A percentile compares a stretch with the other conserved stretches of the same genome.
Conservation (phyloP, 2,888 invertebrate species). For the Asteroscopus sphinx region DNA sequence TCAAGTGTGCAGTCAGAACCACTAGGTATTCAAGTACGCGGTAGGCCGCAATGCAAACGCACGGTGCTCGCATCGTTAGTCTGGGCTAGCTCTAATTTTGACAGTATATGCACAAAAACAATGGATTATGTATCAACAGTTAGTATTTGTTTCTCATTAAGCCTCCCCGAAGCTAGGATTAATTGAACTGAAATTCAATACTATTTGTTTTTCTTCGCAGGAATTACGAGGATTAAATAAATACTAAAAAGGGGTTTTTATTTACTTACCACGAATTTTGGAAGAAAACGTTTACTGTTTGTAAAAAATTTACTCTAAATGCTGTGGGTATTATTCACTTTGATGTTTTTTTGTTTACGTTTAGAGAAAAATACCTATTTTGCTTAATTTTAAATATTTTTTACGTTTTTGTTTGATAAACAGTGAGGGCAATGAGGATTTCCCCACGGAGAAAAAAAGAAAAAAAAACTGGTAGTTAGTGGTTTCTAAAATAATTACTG, state of each 20-base stretch:
- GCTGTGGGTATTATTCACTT: no score
- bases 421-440: no score
- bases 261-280: neutral
- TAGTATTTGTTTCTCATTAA: conserved; percentile 2
- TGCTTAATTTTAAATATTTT: no score
- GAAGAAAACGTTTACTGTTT: neutral
- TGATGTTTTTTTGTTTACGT: no score
- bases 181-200: conserved; percentile 1
- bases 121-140: neutral
- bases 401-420: no score
- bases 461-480: no score
- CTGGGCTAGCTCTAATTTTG: conserved; percentile 7
- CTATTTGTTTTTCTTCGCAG: neutral
- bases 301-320: no score
- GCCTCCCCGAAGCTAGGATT: neutral
- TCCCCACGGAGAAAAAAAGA: no score
- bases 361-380: no score
- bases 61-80: conserved; percentile 5
- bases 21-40: conserved; percentile 4
- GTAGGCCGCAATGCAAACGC: conserved; percentile 5
- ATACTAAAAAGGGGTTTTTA: neutral
- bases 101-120: neutral
- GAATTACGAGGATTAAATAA: neutral
- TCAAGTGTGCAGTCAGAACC: conserved; percentile 23
- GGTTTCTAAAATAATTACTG: no score